phyloP scores from a whole-genome alignment of 2,888 invertebrate species.

The Danaus chrysippus region DNA sequence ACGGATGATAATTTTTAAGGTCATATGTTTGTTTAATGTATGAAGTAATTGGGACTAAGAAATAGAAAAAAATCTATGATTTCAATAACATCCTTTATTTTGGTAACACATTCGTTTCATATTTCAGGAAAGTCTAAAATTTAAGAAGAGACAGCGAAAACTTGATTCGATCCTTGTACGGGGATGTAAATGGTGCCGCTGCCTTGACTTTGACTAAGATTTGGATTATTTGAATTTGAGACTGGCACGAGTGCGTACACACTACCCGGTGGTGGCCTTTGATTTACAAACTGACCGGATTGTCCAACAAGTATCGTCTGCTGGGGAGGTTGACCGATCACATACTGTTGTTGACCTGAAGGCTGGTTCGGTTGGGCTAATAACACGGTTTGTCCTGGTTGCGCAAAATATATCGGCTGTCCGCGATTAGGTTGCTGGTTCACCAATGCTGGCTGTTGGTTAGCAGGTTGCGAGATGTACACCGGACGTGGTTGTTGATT shows the following conservation, averaged over 20 bases:
- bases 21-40: too few species aligned
- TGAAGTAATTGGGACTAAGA: too few species aligned
- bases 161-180: conserved; percentile 34
- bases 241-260: conserved; percentile 44
- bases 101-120: background rate
- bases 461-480: conserved; percentile 24
- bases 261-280: conserved; percentile 18
- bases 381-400: conserved; percentile 23
- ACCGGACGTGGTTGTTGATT: conserved; percentile 25
- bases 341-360: conserved; percentile 19
- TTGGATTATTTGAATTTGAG: conserved; percentile 30
- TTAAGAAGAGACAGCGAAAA: conserved; percentile 14
- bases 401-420: conserved; percentile 19
- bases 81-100: too few species aligned
- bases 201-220: conserved; percentile 15
- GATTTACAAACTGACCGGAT: conserved; percentile 25
- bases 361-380: conserved; percentile 24
- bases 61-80: too few species aligned
- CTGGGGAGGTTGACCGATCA: conserved; percentile 19
- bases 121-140: background rate
- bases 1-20: too few species aligned
- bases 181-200: conserved; percentile 36
- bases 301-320: conserved; percentile 23
- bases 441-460: conserved; percentile 20
- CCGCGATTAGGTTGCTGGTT: conserved; percentile 23